phyloP scores from a whole-genome alignment of 2,888 invertebrate genomes.

The Oxyteleia sp. region DNA sequence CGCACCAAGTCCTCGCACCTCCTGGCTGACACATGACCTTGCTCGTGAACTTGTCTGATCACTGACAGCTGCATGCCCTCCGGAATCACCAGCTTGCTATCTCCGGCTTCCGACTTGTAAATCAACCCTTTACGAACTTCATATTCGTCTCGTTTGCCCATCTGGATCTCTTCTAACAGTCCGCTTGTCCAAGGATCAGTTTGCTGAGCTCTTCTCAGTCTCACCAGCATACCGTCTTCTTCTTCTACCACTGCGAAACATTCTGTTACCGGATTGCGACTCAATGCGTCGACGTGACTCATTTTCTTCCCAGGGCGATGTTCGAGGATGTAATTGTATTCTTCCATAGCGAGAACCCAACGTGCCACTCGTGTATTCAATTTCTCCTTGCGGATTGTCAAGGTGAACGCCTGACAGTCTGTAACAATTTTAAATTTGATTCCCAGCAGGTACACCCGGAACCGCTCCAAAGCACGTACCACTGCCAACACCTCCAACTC shows the following conservation, averaged over 20 bases:
- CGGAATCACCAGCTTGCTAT: constrained; percentile 1
- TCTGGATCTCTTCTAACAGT: neutral
- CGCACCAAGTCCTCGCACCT: constrained; percentile 12
- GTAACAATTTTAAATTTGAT: too few relatives aligned
- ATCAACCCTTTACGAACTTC: neutral
- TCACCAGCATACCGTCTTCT: constrained; percentile 2
- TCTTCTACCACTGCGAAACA: neutral
- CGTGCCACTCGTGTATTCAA: constrained; percentile 43
- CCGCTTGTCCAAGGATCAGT: neutral
- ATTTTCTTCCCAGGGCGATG: constrained; percentile 39
- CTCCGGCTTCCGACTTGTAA: neutral
- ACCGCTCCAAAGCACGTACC: constrained; percentile 27
- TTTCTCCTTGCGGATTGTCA: constrained; percentile 35
- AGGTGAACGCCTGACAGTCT: constrained; percentile 45
- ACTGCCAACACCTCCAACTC: constrained; percentile 55
- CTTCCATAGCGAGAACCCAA: constrained; percentile 35
- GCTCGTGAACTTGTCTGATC: constrained; percentile 8
- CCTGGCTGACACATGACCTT: constrained; percentile 1
- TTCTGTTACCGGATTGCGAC: neutral
- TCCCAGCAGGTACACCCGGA: constrained; percentile 6
- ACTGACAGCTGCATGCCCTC: constrained; percentile 6
- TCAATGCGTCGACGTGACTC: constrained; percentile 39
- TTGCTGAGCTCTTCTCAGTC: constrained; percentile 15
- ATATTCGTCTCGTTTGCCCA: neutral
- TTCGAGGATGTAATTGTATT: constrained; percentile 22